Base-by-base conservation (phyloP, 2,797 vertebrate species). In the Gambusia yucatana region DNA sequence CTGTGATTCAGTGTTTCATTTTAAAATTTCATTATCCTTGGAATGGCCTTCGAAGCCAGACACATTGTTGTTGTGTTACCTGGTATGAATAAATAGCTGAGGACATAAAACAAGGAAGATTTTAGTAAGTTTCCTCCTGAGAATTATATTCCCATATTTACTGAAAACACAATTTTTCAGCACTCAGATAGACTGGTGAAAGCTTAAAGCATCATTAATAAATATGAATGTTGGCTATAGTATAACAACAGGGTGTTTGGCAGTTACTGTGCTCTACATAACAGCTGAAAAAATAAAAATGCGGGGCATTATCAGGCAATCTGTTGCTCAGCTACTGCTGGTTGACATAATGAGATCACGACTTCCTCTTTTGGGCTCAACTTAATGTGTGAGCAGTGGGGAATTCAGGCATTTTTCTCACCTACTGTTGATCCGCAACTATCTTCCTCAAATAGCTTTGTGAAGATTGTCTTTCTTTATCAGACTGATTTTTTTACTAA, bases 311-410 rank as follows among this genome's bases (percentile, higher is more conserved):
- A 46, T 61, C n/a, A 75, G 25, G 8, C 55, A 46, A 46, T 33
- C n/a, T 75, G 73, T 33, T 44, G 55, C 8, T 75, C 41, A 33
- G 41, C 57, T 75, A 6, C 57, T 75, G 73, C 57, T 75, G 55
- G 73, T 44, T 61, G 9, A 63, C 57, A 46, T 59, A 75, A 57
- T 75, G 55, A 63, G 73, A 75, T 61, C 73, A 75, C 20, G 16
- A 44, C 52, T 28, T n/a, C 14, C 48, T 73, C 39, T 43, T 75
- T 59, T n/a, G n/a, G n/a, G 39, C 16, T 36, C 48, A 7, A 28
- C 11, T 44, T 71, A 46, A 17, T 71, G 25, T 16, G 67, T 16
- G 25, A 46, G 6, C 8, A 46, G 25, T 28, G 43, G 25, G 13
- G 28, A 70, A 70, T 28, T 70, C 43, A 46, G 2, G n/a, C 25